Base-by-base conservation (phyloP, 2,797 vertebrate species). In the Meriones psammophilus region DNA sequence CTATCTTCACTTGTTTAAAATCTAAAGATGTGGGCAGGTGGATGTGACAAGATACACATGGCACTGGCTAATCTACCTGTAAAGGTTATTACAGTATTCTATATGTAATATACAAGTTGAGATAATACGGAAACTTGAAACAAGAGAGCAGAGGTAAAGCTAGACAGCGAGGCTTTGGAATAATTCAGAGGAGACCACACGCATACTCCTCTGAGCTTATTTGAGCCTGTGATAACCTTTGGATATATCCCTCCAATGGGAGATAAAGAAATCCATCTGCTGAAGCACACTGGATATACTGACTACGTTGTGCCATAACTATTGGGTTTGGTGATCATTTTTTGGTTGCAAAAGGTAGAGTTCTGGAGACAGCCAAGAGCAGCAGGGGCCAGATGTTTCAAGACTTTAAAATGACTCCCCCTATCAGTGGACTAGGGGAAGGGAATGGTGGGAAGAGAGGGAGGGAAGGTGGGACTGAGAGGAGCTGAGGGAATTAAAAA, bases 211-310 rank as follows among this genome's bases (percentile, higher is more conserved):
- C 39, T 91, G 83, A 97, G 92, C 94, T 98, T 97, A 92, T 91
- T 56, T 85, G 85, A 97, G 88, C 56, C 78, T 85, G 36, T 92
- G 96, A 73, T 97, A 98, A 97, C 92, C 93, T 97, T 96, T 96
- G 91, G 76, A 89, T 96, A 76, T 89, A 95, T 88, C 83, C 50
- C 33, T 97, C 94, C 90, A 76, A 81, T 20, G 89, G 66, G 90
- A 96, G 88, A 74, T 58, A 92, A 93, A 84, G 88, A 92, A 97
- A 96, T 96, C 83, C 62, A 6, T 20, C 66, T 1, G 50, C 79
- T 20, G 92, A 64, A 10, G 76, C 69, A 50, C 64, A 30, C 58
- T 86, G 84, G 95, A 97, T 96, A 96, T 90, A 93, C 85, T 92
- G 83, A 88, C 60, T 42, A 84, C n/a, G n/a, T 14, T 92, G 26